phyloP scores from a whole-genome alignment of 2,113 vertebrate genomes.

The Eleginops maclovinus region DNA sequence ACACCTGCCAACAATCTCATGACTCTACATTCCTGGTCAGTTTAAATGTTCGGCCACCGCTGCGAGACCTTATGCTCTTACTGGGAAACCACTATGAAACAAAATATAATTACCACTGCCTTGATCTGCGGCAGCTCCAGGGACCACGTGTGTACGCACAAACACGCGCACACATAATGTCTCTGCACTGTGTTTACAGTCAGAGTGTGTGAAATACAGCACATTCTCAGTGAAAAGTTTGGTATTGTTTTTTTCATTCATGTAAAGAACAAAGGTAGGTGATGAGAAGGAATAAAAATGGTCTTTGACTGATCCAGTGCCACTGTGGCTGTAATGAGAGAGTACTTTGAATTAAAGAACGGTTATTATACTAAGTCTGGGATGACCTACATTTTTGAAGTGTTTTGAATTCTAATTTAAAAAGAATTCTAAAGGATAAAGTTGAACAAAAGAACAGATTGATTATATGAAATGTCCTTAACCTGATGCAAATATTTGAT shows the following conservation, averaged over 20 bases:
- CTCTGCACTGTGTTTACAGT: slow-evolving; percentile 59
- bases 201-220: slow-evolving; percentile 12
- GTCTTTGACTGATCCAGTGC: not conserved
- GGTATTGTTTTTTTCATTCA: slow-evolving; percentile 24
- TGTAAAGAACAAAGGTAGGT: slow-evolving; percentile 12
- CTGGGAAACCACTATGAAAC: slow-evolving; percentile 25
- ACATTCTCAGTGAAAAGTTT: slow-evolving; percentile 30
- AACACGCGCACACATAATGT: not conserved
- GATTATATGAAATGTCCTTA: not conserved
- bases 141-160: not conserved
- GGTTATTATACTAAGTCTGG: slow-evolving; percentile 5
- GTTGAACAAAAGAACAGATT: not conserved
- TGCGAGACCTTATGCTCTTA: not conserved
- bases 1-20: slow-evolving; percentile 16
- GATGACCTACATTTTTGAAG: slow-evolving; percentile 31
- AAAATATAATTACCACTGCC: slow-evolving; percentile 21
- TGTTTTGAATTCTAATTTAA: slow-evolving; percentile 36
- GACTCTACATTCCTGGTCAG: slow-evolving; percentile 51
- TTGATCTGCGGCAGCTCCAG: not conserved
- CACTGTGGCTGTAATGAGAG: slow-evolving; percentile 10
- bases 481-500: slow-evolving; percentile 7
- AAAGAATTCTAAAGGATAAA: slow-evolving; percentile 28
- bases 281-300: not conserved
- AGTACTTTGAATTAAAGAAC: slow-evolving; percentile 15
- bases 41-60: slow-evolving; percentile 8